A percentile compares a stretch with the other conserved stretches of the same genome.
Conservation (phyloP, 1,140 invertebrate species). For the Delia radicum region DNA sequence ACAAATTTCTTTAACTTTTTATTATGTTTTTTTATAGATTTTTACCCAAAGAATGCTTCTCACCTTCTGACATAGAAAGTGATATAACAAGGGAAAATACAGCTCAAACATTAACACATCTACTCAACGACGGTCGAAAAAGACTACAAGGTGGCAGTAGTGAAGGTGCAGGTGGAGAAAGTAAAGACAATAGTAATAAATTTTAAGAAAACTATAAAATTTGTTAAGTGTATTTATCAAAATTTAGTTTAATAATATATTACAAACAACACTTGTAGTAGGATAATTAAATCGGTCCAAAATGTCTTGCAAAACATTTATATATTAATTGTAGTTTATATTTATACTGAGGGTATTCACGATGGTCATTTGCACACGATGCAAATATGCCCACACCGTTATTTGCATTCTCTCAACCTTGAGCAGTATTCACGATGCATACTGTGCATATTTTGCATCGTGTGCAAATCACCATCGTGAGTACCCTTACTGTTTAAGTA, state of each 20-base stretch:
- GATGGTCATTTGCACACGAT: too few species aligned
- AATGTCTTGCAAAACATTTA: neutral
- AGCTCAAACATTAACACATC: constrained; percentile 23
- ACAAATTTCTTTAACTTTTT: too few species aligned
- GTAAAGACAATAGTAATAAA: neutral
- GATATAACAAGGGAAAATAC: constrained; percentile 23
- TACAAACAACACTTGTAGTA: too few species aligned
- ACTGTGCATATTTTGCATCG: too few species aligned
- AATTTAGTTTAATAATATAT: too few species aligned
- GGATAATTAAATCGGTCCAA: too few species aligned
- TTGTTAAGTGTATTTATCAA: neutral
- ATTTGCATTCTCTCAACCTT: too few species aligned
- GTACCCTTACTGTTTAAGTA: neutral
- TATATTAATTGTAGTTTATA: neutral
- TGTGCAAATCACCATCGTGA: too few species aligned
- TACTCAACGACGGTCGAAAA: constrained; percentile 1
- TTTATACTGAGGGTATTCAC: too few species aligned
- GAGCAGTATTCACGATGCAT: too few species aligned
- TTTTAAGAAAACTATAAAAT: constrained; percentile 3
- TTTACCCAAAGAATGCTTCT: constrained; percentile 50
- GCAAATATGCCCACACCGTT: too few species aligned
- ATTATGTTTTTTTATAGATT: constrained; percentile 33
- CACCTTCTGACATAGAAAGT: neutral
- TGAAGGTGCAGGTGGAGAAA: neutral
- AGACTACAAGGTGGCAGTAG: too few species aligned